Base-by-base conservation (phyloP, 2,888 invertebrate species). In the Willowsia nigromaculata region DNA sequence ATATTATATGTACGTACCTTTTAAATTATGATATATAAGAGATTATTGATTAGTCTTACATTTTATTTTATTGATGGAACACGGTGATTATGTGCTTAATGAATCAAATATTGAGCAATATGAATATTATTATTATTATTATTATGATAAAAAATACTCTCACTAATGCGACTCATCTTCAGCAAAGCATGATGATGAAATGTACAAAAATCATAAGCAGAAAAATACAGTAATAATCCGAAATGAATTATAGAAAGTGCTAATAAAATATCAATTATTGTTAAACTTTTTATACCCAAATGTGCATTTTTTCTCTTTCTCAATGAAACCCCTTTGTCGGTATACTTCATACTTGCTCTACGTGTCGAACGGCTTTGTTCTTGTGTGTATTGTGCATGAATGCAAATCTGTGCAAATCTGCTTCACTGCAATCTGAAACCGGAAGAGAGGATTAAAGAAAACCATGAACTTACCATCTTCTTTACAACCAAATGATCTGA, bases 231-330 rank as follows among this genome's bases (percentile, higher is more conserved):
- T 76, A 76, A 76, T 76, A 53, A 76, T 76, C 43, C 76, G 76
- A 76, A 76, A 76, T 30, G 53, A 76, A 76, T 71, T 76, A 76
- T 76, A 76, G 76, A 76, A 76, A 50, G 76, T 76, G 76, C 76
- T 76, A 76, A 76, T 76, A 76, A 76, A 74, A 50, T 76, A 76
- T 76, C 76, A 50, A 6, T 71, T 40, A 71, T 43, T 71, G 71
- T 43, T 22, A 40, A 37, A 43, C 9, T 30, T 33, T 33, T 22
- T 25, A 15, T n/a, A n/a, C n/a, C 6, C 50, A 50, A 15, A 13
- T 50, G 11, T 50, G 3, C 50, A 50, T 50, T 15, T 13, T 50
- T 5, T n/a, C n/a, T n/a, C n/a, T n/a, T n/a, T n/a, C n/a, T n/a
- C n/a, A n/a, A n/a, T n/a, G n/a, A n/a, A n/a, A n/a, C n/a, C n/a